A percentile compares a stretch with the other conserved stretches of the same genome.
These are phyloP conservation scores for Cydia amplana DNA, from an alignment of 1,140 invertebrate genomes.

Conservation along the genomic window DNA sequence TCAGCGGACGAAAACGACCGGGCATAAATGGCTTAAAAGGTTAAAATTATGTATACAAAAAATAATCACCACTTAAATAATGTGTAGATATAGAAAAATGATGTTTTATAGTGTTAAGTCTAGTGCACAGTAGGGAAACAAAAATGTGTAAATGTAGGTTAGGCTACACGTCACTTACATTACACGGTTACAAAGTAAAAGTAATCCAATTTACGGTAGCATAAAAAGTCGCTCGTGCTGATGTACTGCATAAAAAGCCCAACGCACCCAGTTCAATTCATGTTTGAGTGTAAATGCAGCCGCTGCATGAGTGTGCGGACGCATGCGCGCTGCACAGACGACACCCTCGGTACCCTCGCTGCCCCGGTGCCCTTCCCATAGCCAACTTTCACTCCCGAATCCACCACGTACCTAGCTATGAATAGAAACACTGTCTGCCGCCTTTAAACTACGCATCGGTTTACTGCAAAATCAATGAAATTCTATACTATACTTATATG, in stretches of 20 bases:
- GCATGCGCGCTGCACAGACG: constrained; percentile 39
- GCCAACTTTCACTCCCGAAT: constrained; percentile 20
- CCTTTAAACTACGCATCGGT: background rate
- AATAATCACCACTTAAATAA: too few relatives aligned
- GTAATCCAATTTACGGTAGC: too few relatives aligned
- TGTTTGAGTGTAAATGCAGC: constrained; percentile 11
- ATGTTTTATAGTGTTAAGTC: too few relatives aligned
- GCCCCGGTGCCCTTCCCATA: constrained; percentile 17
- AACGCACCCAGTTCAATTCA: background rate
- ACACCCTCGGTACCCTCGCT: constrained; percentile 17
- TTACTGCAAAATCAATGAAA: constrained; percentile 7
- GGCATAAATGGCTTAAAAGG: too few relatives aligned
- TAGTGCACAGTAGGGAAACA: too few relatives aligned
- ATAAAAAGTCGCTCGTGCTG: too few relatives aligned
- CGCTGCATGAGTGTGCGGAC: constrained; percentile 30
- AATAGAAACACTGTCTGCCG: constrained; percentile 9
- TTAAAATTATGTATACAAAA: too few relatives aligned
- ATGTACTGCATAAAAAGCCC: background rate
- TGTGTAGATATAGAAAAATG: too few relatives aligned
- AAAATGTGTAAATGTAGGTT: too few relatives aligned
- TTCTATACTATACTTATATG: background rate
- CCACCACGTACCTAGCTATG: constrained; percentile 13
- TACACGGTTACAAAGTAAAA: too few relatives aligned
- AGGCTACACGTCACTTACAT: too few relatives aligned
- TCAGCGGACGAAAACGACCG: too few relatives aligned